Evolutionary conservation across 1,140 invertebrate genomes (phyloP).

Genomic region (Chironomus striatipennis): DNA sequence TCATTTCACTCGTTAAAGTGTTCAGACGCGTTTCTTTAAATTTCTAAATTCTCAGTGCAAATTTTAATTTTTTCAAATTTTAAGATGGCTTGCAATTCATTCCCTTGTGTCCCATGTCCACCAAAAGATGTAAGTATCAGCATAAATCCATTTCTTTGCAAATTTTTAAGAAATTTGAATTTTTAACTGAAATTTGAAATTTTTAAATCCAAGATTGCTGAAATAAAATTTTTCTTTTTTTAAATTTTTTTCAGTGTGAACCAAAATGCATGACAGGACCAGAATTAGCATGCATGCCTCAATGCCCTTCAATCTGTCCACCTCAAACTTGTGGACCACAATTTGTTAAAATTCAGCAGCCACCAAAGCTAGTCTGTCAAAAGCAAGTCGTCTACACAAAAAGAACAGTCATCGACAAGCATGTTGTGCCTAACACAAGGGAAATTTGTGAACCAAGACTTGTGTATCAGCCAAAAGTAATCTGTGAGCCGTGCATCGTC

Average conservation of each 20-base stretch:
- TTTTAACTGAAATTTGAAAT: no score
- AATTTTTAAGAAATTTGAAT: not conserved
- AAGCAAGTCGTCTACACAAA: conserved; percentile 36
- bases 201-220: no score
- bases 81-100: conserved; percentile 13
- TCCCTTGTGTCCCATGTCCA: not conserved
- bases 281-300: conserved; percentile 34
- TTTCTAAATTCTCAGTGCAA: not conserved
- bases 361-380: conserved; percentile 36
- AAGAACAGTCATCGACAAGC: conserved; percentile 35
- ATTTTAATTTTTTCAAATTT: not conserved
- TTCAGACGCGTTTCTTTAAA: not conserved
- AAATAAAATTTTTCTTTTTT: no score
- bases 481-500: conserved; percentile 32
- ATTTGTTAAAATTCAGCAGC: conserved; percentile 37
- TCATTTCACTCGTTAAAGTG: not conserved
- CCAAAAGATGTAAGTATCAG: not conserved
- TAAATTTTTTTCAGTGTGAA: conserved; percentile 30
- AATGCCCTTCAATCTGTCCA: conserved; percentile 36
- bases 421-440: conserved; percentile 36
- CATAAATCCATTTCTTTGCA: not conserved
- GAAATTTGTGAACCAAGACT: conserved; percentile 36
- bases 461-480: conserved; percentile 37
- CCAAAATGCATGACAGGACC: conserved; percentile 36
- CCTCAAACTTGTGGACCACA: conserved; percentile 33